Base-by-base conservation (phyloP, 2,888 invertebrate genomes). In the Aphidius colemani region DNA sequence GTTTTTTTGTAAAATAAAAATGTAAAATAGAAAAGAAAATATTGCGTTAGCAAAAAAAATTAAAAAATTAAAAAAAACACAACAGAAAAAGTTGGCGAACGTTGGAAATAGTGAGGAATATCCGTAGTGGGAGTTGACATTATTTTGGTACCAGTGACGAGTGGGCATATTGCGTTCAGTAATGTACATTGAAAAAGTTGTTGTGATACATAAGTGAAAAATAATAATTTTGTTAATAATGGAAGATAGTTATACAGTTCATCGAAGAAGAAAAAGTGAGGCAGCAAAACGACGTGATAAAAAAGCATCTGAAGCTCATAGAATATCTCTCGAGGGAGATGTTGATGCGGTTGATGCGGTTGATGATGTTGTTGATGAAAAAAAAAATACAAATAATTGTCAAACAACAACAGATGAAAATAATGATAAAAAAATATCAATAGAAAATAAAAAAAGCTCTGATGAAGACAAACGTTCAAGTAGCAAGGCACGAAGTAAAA, bases 231-330 rank as follows among this genome's bases (percentile, higher is more conserved):
- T 39, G 10, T 11, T 8, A 57, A 45, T 10, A n/a, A 82, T 82
- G 80, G 81, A 82, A 74, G 80, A 82, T 70, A 80, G 78, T 72
- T 81, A 82, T 72, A 74, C 75, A 70, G 78, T 80, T 69, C 78
- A 82, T 69, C 71, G 80, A 68, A 79, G 81, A 55, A 78, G 81
- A 40, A 78, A 80, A 64, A 79, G 78, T 18, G 69, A 69, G 66
- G 76, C 74, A 46, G 69, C 70, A 67, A 76, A 74, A 44, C 78
- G 72, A 57, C 77, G 71, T 61, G 78, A 79, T 61, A 79, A 78
- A 62, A 80, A 81, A 67, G 79, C 80, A 7, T 78, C 78, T 18
- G 80, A 80, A 4, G 77, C 79, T 1, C 70, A 73, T 63, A 70
- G 68, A 51, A 66, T 58, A 58, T 60, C 59, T 30, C 61, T 66